phyloP scores from a whole-genome alignment of 2,113 vertebrate genomes.

The Oreotrochilus melanogaster region DNA sequence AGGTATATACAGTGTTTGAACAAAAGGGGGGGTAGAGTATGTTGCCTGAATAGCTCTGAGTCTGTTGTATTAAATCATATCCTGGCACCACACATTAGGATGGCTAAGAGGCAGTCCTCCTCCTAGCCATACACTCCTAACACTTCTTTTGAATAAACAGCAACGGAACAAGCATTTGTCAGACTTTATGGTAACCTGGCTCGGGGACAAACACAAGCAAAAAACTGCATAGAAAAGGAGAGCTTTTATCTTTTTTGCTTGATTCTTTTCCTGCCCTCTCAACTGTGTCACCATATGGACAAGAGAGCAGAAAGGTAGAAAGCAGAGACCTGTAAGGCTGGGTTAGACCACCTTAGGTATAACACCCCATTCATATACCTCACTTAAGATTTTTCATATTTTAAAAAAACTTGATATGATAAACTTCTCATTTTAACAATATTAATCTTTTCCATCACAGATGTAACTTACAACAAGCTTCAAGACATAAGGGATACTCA shows the following conservation, averaged over 20 bases:
- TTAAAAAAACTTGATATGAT: background rate
- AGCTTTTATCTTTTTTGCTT: background rate
- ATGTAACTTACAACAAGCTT: background rate
- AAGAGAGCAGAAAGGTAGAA: background rate
- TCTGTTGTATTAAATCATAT: background rate
- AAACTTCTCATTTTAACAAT: background rate
- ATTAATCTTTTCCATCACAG: background rate
- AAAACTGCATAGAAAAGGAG: background rate
- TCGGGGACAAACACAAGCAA: background rate
- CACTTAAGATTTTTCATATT: background rate
- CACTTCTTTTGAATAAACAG: background rate
- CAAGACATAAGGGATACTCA: background rate
- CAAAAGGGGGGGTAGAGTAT: background rate
- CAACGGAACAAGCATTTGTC: background rate
- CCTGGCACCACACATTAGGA: background rate
- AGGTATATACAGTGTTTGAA: background rate
- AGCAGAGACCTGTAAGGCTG: background rate
- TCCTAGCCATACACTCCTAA: background rate
- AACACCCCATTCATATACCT: background rate
- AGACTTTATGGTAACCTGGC: background rate
- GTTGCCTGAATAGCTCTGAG: background rate
- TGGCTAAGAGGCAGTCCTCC: background rate
- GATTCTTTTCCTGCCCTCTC: background rate
- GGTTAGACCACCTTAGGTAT: background rate
- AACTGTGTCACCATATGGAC: background rate